phyloP scores from a whole-genome alignment of 1,140 invertebrate genomes.

The Periplaneta americana region DNA sequence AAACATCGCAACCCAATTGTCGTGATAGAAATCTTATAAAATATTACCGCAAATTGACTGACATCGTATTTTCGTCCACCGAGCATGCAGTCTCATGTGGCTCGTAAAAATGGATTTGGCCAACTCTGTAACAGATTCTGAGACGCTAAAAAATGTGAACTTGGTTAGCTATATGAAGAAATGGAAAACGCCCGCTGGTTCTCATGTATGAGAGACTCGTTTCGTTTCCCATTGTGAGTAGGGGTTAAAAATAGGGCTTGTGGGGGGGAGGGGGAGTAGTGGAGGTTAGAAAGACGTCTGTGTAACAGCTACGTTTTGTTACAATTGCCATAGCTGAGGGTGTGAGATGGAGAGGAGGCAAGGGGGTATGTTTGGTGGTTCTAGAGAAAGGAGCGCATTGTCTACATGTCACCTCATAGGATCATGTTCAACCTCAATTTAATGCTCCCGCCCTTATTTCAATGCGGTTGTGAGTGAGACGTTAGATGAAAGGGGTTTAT shows the following conservation, averaged over 20 bases:
- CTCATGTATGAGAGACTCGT: not conserved
- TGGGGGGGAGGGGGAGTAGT: not conserved
- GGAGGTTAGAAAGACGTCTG: not conserved
- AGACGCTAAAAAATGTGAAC: not conserved
- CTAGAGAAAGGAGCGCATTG: not conserved
- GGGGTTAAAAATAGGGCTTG: not conserved
- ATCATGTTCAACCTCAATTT: constrained; percentile 8
- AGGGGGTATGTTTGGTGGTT: not conserved
- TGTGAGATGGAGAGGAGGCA: not conserved
- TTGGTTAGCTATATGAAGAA: not conserved
- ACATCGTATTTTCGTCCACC: no score
- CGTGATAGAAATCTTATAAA: no score
- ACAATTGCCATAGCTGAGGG: not conserved
- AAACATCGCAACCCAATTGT: no score
- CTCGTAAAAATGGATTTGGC: no score
- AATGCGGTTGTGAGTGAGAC: not conserved
- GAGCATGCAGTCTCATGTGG: no score
- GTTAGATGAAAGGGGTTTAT: not conserved
- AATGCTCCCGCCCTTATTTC: not conserved
- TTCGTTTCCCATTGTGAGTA: not conserved
- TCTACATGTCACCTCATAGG: constrained; percentile 8
- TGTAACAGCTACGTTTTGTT: not conserved
- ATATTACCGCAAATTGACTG: no score
- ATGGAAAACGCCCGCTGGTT: not conserved
- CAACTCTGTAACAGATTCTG: not conserved